Evolutionary conservation across 1,140 invertebrate species (phyloP), one percentile per base, ranked within the genome.

Genomic region (Aporrectodea caliginosa): DNA sequence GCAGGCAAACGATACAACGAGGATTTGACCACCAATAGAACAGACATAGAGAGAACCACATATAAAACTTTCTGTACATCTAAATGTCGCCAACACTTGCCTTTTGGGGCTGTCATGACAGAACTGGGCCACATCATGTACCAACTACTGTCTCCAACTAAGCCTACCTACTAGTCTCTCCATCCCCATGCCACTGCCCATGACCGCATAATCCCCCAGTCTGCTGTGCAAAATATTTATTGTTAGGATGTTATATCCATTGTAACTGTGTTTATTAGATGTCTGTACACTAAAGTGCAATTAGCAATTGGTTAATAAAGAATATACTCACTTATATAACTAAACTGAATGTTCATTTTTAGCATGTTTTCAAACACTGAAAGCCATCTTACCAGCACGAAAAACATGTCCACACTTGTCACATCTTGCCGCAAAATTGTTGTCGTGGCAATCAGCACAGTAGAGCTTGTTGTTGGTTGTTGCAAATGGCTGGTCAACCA

Each of bases 401-500:
- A 99, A 99, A 86, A 98, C 96, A 88, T 99, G 95, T 79, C 94
- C 93, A 89, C 98, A 99, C 80, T 96, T 96, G 91, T 99, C 98
- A 91, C 98, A 99, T 84, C 97, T 92, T 80, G 96, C 97, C 33
- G 98, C 98, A 89, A 99, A 99, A 89, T 97, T 95, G 82, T 97
- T 92, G 89, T 99, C 98, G 87, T 99, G 99, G 89, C 98, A 99
- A 87, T 97, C 97, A 82, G 96, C 95, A 89, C 98, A 99, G 90
- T 98, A 99, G 89, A 99, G 98, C 90, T 97, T 96, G 34, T 92
- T 91, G 82, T 91, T 89, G 83, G 99, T 99, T 85, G 95, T 96
- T 83, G 97, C 98, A 88, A 99, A 99, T 87, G 98, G 97, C 91
- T 99, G 98, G 91, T 99, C 97, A 77, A 99, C 97, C 86, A 99